Base-by-base conservation (phyloP, 2,888 invertebrate species). In the Aphodius sticticus region DNA sequence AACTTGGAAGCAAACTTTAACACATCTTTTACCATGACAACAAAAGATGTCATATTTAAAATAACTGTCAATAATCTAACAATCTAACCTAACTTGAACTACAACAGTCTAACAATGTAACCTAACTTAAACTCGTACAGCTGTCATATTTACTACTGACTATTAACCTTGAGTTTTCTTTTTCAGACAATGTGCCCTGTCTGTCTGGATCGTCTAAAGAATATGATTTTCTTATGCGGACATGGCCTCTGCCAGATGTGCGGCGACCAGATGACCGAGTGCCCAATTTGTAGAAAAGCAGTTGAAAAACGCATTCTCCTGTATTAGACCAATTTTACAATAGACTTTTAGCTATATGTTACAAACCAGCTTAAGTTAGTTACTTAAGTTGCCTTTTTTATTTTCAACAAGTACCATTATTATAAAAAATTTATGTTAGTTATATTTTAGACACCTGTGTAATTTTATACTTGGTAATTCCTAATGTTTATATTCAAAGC, bases 231-330 rank as follows among this genome's bases (percentile, higher is more conserved):
- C 92, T 92, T 98, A 72, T 99, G 99, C 90, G 99, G 99, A 6
- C 99, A 99, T 89, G 99, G 98, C 84, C 96, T 98, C 82, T 99
- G 99, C 89, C 99, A 99, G 91, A 97, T 98, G 96, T 99, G 99
- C 90, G 98, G 99, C 38, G 99, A 99, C 91, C 95, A 97, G 86
- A 98, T 99, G 94, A 94, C 95, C 81, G 98, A 98, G 86, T 99
- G 99, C 88, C 99, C 99, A 53, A 99, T 99, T 88, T 99, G 99
- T 89, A 93, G 99, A 85, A 99, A 99, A 91, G 94, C 96, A 80
- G 98, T 99, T 78, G 98, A 98, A 89, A 98, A 98, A 88, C 93
- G 98, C 81, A 99, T 99, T 87, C 92, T 99, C 77, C 93, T 99
- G 53, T 99, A 98, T 89, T 95, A 89, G 53, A 72, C 15, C 37